A percentile compares a stretch with the other conserved stretches of the same genome.
These are phyloP conservation scores for Mus spretus DNA, from an alignment of 2,797 vertebrate genomes.

Conservation along the genomic window DNA sequence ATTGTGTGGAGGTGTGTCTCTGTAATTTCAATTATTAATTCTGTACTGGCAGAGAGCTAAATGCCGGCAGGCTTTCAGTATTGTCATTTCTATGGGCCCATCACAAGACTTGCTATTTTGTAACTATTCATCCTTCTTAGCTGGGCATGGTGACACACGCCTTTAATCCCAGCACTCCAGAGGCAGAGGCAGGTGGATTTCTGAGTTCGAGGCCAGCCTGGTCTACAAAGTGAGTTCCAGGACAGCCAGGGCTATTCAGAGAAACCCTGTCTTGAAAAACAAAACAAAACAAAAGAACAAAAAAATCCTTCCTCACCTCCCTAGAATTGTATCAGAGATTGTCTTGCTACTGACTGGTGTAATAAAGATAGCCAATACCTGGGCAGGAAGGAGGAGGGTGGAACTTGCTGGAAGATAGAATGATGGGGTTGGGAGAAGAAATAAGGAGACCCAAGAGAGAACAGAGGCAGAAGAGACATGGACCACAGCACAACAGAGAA, in stretches of 20 bases:
- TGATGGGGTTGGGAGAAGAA: not conserved
- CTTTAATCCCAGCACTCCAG: too few species aligned
- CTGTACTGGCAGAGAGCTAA: too few species aligned
- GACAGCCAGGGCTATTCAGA: too few species aligned
- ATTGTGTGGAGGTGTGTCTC: too few species aligned
- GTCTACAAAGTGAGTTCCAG: too few species aligned
- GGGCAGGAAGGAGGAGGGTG: not conserved
- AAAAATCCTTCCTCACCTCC: not conserved
- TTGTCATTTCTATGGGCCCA: not conserved
- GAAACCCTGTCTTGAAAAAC: too few species aligned
- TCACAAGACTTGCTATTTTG: not conserved
- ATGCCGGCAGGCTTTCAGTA: too few species aligned
- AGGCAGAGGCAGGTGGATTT: too few species aligned
- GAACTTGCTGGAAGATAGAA: not conserved
- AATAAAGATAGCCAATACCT: not conserved
- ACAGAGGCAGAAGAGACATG: not conserved
- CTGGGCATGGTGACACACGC: too few species aligned
- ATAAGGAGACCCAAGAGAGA: not conserved
- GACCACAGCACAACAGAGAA: not conserved
- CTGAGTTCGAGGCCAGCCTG: too few species aligned
- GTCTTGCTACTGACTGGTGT: not conserved
- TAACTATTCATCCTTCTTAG: not conserved
- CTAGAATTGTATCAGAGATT: not conserved
- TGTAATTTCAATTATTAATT: too few species aligned
- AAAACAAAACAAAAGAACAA: too few species aligned